These are phyloP conservation scores for Rallus limicola DNA, from an alignment of 2,113 vertebrate species.

Conservation along the genomic window DNA sequence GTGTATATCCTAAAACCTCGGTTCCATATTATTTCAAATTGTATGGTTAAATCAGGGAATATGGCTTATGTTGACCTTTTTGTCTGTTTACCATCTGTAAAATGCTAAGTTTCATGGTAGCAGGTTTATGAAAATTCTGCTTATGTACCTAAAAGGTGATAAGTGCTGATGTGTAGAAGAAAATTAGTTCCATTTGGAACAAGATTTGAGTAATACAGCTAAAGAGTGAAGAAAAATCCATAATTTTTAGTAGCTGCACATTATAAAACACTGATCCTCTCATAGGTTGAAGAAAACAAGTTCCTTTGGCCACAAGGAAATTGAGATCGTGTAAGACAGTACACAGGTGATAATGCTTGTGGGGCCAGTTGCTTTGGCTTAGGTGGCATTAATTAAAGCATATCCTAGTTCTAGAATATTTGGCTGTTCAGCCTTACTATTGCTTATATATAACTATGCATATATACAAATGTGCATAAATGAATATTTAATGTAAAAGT, in stretches of 20 bases:
- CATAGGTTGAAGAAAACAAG: neutral
- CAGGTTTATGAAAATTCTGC: neutral
- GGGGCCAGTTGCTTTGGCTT: neutral
- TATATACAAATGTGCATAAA: no score
- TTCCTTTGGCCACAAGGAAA: neutral
- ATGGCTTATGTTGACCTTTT: neutral
- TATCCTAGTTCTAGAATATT: neutral
- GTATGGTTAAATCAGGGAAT: neutral
- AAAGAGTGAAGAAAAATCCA: neutral
- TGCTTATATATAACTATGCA: neutral
- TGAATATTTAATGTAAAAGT: neutral
- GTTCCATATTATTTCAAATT: neutral
- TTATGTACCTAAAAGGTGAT: neutral
- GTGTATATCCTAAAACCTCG: neutral
- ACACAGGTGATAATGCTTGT: neutral
- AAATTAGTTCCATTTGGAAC: neutral
- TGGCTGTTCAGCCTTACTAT: neutral
- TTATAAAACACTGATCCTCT: neutral
- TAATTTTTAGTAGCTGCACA: neutral
- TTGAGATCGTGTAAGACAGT: neutral
- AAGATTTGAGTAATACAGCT: neutral
- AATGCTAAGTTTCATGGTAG: neutral
- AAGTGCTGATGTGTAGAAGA: neutral
- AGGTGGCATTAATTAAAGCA: neutral
- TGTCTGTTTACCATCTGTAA: neutral